Evolutionary conservation across 2,888 invertebrate species (phyloP).

Genomic region (Ceriagrion tenellum): DNA sequence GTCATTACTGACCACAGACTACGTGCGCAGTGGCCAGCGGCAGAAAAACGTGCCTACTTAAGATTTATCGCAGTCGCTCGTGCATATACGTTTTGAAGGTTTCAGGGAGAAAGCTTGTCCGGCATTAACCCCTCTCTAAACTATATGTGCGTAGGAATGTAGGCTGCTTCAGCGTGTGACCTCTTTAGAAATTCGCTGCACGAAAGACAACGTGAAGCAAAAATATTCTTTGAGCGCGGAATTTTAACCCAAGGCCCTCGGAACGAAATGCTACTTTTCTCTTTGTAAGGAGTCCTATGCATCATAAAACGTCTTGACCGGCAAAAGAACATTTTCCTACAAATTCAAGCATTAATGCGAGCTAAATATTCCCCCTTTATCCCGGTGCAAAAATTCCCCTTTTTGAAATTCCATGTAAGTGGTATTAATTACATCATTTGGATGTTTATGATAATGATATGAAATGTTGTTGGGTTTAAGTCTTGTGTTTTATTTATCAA

Average conservation of each 20-base stretch:
- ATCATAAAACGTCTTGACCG: background rate
- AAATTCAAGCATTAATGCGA: background rate
- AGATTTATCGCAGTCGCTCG: background rate
- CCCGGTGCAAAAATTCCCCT: background rate
- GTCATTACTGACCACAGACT: background rate
- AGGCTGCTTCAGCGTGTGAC: background rate
- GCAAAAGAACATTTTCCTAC: background rate
- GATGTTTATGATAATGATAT: background rate
- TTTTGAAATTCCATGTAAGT: background rate
- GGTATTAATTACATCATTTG: background rate
- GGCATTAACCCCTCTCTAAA: background rate
- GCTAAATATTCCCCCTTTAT: background rate
- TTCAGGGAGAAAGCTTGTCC: background rate
- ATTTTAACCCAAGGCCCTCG: background rate
- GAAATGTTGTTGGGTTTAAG: background rate
- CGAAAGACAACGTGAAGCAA: background rate
- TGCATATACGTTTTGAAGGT: background rate
- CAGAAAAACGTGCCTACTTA: background rate
- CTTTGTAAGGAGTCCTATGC: background rate
- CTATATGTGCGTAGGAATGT: background rate
- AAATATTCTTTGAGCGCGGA: slow-evolving; percentile 2
- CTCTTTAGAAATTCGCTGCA: slow-evolving; percentile 1
- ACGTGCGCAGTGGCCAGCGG: background rate
- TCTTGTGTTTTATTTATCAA: background rate
- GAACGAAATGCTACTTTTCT: background rate